These are phyloP conservation scores for Apodemus speciosus DNA, from an alignment of 2,113 vertebrate species.

Conservation along the genomic window DNA sequence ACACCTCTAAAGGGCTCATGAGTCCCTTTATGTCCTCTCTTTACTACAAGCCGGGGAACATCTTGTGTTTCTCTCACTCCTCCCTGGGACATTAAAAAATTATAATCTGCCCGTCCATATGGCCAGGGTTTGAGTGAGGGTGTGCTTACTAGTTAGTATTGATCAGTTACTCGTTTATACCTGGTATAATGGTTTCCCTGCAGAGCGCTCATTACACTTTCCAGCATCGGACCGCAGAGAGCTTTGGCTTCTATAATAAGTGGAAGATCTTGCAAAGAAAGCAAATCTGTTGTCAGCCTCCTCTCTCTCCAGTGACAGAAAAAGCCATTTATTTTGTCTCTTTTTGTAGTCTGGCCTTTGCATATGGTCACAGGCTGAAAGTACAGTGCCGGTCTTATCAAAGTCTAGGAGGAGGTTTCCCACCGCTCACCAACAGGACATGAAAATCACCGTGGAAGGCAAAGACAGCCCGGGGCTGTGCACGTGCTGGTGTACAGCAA, in stretches of 20 bases:
- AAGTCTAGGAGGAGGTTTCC: background rate
- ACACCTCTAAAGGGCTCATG: slow-evolving; percentile 12
- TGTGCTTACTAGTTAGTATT: slow-evolving; percentile 26
- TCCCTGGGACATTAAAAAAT: slow-evolving; percentile 58
- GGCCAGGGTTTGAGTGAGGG: slow-evolving; percentile 4
- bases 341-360: background rate
- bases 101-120: slow-evolving; percentile 29
- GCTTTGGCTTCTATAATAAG: slow-evolving; percentile 21
- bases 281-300: background rate
- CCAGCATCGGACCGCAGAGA: slow-evolving; percentile 21
- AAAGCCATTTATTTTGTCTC: slow-evolving; percentile 12
- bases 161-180: slow-evolving; percentile 28
- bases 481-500: background rate
- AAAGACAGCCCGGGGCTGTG: background rate
- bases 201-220: background rate
- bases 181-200: background rate
- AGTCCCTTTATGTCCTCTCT: slow-evolving; percentile 51
- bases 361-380: background rate
- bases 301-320: background rate
- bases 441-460: fast-evolving
- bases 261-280: slow-evolving; percentile 14
- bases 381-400: background rate
- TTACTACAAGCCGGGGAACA: slow-evolving; percentile 49
- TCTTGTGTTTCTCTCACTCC: slow-evolving; percentile 39
- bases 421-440: background rate